Percentiles rank a stretch among this genome's conserved stretches.
phyloP scores from a whole-genome alignment of 2,797 vertebrate species.

The Lagocephalus sceleratus region DNA sequence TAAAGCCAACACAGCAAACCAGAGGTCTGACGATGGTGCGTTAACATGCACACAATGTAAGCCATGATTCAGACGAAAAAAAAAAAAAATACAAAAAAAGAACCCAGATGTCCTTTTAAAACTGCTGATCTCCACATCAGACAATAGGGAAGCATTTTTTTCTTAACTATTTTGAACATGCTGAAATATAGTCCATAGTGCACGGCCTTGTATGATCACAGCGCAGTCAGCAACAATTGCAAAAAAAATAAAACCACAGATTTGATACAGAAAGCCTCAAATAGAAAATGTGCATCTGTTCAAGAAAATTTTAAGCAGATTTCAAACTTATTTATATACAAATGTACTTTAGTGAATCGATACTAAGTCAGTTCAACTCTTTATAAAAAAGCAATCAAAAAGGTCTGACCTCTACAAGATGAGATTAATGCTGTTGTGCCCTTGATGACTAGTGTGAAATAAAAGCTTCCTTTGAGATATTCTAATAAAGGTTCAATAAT shows the following conservation, averaged over 20 bases:
- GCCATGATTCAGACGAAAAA: constrained; percentile 1
- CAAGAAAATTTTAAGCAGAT: constrained; percentile 3
- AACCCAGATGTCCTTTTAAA: constrained; percentile 3
- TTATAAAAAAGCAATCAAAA: constrained; percentile 1
- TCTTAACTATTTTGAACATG: no score
- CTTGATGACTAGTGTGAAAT: neutral
- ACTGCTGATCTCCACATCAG: neutral
- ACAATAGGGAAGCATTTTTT: no score
- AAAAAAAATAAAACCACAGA: no score
- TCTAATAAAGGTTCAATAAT: constrained; percentile 12
- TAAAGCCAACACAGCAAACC: constrained; percentile 1
- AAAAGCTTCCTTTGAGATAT: constrained; percentile 11
- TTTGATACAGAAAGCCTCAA: neutral
- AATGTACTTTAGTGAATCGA: constrained; percentile 4
- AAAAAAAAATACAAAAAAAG: neutral
- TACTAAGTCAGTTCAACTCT: constrained; percentile 2
- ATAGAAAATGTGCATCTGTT: neutral
- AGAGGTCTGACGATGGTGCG: constrained; percentile 4
- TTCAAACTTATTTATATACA: neutral
- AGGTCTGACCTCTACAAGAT: no score
- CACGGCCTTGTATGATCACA: constrained; percentile 25
- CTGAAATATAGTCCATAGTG: neutral
- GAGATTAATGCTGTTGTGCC: no score
- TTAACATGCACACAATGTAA: constrained; percentile 13
- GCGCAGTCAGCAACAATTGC: neutral